These are phyloP conservation scores for Falcunculus frontatus DNA, from an alignment of 2,113 vertebrate genomes.

Conservation along the genomic window DNA sequence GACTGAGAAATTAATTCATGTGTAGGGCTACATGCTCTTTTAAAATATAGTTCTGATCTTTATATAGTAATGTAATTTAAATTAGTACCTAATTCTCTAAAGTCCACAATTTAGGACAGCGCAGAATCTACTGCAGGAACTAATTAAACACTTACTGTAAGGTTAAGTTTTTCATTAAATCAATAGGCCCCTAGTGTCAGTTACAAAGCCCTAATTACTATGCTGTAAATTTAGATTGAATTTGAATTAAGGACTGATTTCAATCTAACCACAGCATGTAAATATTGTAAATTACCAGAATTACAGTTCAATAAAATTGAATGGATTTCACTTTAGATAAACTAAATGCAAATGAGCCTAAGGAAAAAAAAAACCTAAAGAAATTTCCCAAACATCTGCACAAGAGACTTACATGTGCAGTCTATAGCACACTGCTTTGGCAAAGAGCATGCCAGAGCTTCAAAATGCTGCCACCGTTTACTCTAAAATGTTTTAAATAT, in stretches of 20 bases:
- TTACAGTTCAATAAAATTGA: conserved; percentile 87
- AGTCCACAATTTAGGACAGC: conserved; percentile 81
- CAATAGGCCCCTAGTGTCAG: conserved; percentile 83
- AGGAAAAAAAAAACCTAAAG: background rate
- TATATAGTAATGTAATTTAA: conserved; percentile 78
- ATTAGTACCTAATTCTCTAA: conserved; percentile 79
- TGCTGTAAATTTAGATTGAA: conserved; percentile 85
- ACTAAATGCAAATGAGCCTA: conserved; percentile 72
- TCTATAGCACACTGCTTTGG: background rate
- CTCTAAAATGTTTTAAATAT: conserved; percentile 75
- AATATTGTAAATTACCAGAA: conserved; percentile 84
- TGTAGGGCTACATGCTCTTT: conserved; percentile 57
- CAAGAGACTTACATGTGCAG: background rate
- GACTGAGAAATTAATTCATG: conserved; percentile 67
- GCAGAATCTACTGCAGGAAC: conserved; percentile 74
- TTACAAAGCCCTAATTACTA: conserved; percentile 86
- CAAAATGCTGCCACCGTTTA: conserved; percentile 47
- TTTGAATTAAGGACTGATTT: conserved; percentile 86
- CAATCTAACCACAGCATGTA: conserved; percentile 80
- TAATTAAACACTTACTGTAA: conserved; percentile 86
- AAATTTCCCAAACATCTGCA: conserved; percentile 63
- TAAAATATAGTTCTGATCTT: conserved; percentile 73
- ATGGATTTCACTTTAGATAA: conserved; percentile 80
- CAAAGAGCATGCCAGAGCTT: conserved; percentile 40
- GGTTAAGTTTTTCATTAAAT: conserved; percentile 87